Base-by-base conservation (phyloP, 2,888 invertebrate species). In the Litoditis marina region DNA sequence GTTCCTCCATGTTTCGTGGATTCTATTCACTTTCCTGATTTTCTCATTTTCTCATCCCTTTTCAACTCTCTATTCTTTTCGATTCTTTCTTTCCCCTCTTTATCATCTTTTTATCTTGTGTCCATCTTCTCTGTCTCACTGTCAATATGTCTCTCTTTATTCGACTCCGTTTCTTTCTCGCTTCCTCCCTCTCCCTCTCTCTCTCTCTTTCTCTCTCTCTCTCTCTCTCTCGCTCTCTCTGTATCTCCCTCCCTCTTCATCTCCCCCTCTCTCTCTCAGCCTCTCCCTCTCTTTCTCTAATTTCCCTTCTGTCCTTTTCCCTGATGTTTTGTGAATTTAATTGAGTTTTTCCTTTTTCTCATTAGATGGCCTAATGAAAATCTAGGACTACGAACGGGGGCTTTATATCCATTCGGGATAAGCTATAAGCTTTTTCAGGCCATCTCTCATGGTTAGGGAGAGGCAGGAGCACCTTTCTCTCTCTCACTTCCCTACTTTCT, bases 251-350 rank as follows among this genome's bases (percentile, higher is more conserved):
- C 47, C 22, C 46, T 39, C 27, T 50, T 39, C 19, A 16, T 6
- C 27, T n/a, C 32, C 36, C 51, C 34, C 50, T 47, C 53, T 60
- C 53, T 49, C 55, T 60, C 54, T 51, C 55, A n/a, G n/a, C n/a
- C n/a, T n/a, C n/a, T n/a, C n/a, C n/a, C n/a, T n/a, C n/a, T n/a
- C n/a, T n/a, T n/a, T n/a, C n/a, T n/a, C n/a, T n/a, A n/a, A n/a
- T n/a, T n/a, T n/a, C n/a, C n/a, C n/a, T n/a, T n/a, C n/a, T n/a
- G n/a, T n/a, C n/a, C n/a, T n/a, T n/a, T n/a, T n/a, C n/a, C n/a
- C n/a, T n/a, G n/a, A n/a, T n/a, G n/a, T n/a, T n/a, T n/a, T n/a
- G n/a, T n/a, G n/a, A n/a, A n/a, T n/a, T n/a, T n/a, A n/a, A n/a
- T n/a, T n/a, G n/a, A n/a, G n/a, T n/a, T n/a, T n/a, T n/a, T n/a